These are phyloP conservation scores for Gopherus flavomarginatus DNA, from an alignment of 2,113 vertebrate genomes.

Conservation along the genomic window DNA sequence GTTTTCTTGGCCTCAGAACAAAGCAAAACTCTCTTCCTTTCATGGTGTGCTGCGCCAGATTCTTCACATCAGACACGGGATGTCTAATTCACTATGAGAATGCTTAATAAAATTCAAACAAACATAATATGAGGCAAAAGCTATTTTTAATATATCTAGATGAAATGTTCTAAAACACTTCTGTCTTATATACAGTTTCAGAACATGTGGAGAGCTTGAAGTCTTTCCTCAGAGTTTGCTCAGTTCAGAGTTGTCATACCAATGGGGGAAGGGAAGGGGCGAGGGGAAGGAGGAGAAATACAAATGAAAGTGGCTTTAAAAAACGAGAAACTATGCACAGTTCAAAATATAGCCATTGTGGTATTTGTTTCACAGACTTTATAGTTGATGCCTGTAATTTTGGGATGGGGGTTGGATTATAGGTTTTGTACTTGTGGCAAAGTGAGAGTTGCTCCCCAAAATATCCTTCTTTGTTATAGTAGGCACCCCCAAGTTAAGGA, in stretches of 20 bases:
- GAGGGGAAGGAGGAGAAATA: neutral
- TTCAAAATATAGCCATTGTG: neutral
- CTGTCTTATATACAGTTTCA: neutral
- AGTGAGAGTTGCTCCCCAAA: neutral
- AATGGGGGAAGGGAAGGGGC: neutral
- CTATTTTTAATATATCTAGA: neutral
- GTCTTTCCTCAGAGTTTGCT: neutral
- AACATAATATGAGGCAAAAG: neutral
- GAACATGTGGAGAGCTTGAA: neutral
- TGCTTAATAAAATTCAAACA: slow-evolving; percentile 18
- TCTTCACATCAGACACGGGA: neutral
- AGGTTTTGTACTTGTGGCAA: neutral
- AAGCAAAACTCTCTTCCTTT: slow-evolving; percentile 38
- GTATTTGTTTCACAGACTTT: neutral
- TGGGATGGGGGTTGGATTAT: neutral
- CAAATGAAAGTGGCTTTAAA: neutral
- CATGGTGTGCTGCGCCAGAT: neutral
- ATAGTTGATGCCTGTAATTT: neutral
- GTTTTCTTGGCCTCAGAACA: slow-evolving; percentile 33
- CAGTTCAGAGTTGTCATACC: neutral
- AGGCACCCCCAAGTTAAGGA: neutral
- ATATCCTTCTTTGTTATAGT: neutral
- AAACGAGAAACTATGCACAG: fast-evolving
- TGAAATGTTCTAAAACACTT: neutral
- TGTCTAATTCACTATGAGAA: slow-evolving; percentile 11